These are phyloP conservation scores for Heliconius cydno DNA, from an alignment of 2,888 invertebrate genomes.

Conservation along the genomic window DNA sequence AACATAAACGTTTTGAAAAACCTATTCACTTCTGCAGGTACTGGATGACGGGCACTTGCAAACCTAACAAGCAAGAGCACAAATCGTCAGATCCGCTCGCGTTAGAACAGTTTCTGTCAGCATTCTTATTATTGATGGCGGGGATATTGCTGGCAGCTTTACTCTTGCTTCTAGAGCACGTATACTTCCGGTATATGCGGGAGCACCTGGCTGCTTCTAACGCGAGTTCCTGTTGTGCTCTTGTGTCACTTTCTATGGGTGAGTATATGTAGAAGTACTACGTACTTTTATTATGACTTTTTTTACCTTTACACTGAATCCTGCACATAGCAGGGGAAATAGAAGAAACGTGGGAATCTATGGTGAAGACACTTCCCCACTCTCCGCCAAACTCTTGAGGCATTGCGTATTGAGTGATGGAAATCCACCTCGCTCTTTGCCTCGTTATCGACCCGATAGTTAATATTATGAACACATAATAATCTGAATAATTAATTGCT, in stretches of 20 bases:
- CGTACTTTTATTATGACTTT: not conserved
- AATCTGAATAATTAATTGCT: not conserved
- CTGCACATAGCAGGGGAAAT: no score
- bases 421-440: no score
- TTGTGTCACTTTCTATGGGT: slow-evolving; percentile 96
- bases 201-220: slow-evolving; percentile 94
- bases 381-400: no score
- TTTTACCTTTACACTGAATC: no score
- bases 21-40: slow-evolving; percentile 80
- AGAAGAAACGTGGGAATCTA: no score
- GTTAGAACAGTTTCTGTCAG: slow-evolving; percentile 97
- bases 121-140: slow-evolving; percentile 96
- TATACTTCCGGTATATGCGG: slow-evolving; percentile 97
- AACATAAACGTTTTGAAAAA: not conserved
- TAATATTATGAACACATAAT: not conserved
- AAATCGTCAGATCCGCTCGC: slow-evolving; percentile 95
- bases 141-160: slow-evolving; percentile 96
- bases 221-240: slow-evolving; percentile 95
- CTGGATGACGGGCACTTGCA: slow-evolving; percentile 99
- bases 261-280: slow-evolving; percentile 53
- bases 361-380: no score
- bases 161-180: slow-evolving; percentile 94
- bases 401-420: no score
- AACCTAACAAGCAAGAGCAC: slow-evolving; percentile 95
- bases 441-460: no score